These are phyloP conservation scores for Chionis minor DNA, from an alignment of 2,113 vertebrate species.

Conservation along the genomic window DNA sequence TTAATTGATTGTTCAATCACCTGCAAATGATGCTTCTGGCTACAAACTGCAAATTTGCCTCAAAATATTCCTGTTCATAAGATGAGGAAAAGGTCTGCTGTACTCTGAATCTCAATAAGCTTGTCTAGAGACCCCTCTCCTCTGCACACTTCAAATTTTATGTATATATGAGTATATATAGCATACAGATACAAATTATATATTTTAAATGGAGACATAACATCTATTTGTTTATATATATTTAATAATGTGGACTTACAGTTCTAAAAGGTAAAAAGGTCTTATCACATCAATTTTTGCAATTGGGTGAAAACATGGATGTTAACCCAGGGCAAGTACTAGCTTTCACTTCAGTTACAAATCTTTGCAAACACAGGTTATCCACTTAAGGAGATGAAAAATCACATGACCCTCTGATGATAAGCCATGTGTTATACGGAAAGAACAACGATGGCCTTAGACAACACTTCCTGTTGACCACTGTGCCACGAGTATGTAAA, in stretches of 20 bases:
- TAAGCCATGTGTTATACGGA: not conserved
- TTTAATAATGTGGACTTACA: not conserved
- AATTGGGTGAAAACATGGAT: not conserved
- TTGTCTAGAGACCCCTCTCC: not conserved
- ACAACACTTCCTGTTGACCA: not conserved
- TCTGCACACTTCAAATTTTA: not conserved
- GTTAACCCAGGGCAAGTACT: not conserved
- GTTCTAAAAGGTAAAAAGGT: not conserved
- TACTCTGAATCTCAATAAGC: not conserved
- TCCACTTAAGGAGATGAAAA: not conserved
- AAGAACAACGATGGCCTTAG: not conserved
- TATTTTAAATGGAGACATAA: not conserved
- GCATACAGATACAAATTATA: accelerated
- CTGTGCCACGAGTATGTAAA: not conserved
- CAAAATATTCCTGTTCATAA: not conserved
- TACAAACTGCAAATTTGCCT: conserved; percentile 14
- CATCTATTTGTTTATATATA: not conserved
- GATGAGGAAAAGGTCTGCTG: not conserved
- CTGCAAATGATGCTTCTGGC: conserved; percentile 45
- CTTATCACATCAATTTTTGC: not conserved
- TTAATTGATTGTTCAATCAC: conserved; percentile 61
- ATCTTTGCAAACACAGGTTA: not conserved
- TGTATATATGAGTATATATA: too few relatives aligned
- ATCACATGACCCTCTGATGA: not conserved
- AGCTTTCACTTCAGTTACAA: not conserved